Base-by-base conservation (phyloP, 2,888 invertebrate genomes). In the Micoletzkya japonica region DNA sequence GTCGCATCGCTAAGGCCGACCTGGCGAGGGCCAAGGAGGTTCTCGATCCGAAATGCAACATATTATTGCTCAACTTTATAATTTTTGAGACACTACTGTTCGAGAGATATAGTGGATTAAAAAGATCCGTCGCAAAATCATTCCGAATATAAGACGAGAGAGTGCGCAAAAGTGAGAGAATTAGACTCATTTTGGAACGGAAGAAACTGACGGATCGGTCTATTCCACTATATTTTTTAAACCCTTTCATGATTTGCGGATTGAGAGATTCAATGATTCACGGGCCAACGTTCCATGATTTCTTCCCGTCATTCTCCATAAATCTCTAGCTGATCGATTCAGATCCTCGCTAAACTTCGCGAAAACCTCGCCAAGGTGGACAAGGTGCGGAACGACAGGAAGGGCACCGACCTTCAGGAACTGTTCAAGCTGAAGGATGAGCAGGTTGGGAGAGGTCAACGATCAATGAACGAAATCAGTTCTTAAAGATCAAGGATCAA, bases 1-100 rank as follows among this genome's bases (percentile, higher is more conserved):
- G 79, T 59, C 56, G 76, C 58, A 69, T 79, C 39, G 73, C 73
- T 14, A 74, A 72, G 34, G 76, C 73, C 24, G 70, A 59, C 30
- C 73, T 79, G 32, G 70, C 72, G 20, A 73, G 70, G 54, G 79
- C 74, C 0, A 61, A 61, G 24, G 20, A 61, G 49, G 70, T 44
- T 20, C 10, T 44, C 10, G 10, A 14, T 44, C 44, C 10, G 20
- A 44, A 44, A 44, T 14, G 20, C 44, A 10, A 10, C 20, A 20
- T 44, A 14, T n/a, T n/a, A n/a, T n/a, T n/a, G n/a, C n/a, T n/a
- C n/a, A n/a, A n/a, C n/a, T n/a, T n/a, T n/a, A n/a, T 20, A 44
- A 44, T 44, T 14, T 44, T 10, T 14, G 44, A 20, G 44, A 44
- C 10, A 10, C 44, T 44, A 44, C 10, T 14, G 20, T 44, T n/a